Evolutionary conservation across 2,888 invertebrate genomes (phyloP).

Genomic region (Chalcosyrphus nemorum): DNA sequence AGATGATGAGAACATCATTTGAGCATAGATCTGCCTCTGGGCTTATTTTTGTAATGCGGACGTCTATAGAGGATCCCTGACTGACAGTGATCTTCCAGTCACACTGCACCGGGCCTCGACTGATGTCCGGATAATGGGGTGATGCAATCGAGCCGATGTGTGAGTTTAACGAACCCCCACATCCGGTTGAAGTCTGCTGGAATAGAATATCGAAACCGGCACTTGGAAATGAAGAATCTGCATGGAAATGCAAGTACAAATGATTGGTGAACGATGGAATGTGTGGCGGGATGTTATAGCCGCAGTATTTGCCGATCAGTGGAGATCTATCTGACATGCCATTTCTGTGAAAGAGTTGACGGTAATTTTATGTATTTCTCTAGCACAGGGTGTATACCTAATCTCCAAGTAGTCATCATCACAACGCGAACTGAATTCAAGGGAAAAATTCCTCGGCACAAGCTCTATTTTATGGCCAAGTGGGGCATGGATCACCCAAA

Average conservation of each 20-base stretch:
- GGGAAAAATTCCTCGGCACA: slow-evolving; percentile 85
- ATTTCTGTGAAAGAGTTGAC: slow-evolving; percentile 85
- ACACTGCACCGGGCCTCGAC: slow-evolving; percentile 88
- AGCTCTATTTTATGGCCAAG: slow-evolving; percentile 89
- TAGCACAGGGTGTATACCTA: slow-evolving; percentile 82
- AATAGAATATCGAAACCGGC: slow-evolving; percentile 89
- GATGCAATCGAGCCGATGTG: slow-evolving; percentile 90
- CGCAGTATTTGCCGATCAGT: slow-evolving; percentile 91
- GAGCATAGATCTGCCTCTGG: slow-evolving; percentile 84
- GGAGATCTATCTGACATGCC: slow-evolving; percentile 89
- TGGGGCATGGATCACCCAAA: slow-evolving; percentile 90
- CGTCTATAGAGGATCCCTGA: slow-evolving; percentile 86
- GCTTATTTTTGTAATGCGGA: slow-evolving; percentile 87
- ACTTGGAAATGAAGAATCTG: slow-evolving; percentile 85
- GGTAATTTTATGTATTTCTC: neutral
- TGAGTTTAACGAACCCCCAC: slow-evolving; percentile 90
- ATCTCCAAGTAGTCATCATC: slow-evolving; percentile 89
- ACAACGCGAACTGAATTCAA: slow-evolving; percentile 85
- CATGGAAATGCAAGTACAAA: slow-evolving; percentile 88
- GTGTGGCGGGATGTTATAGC: slow-evolving; percentile 84
- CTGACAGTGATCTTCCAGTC: slow-evolving; percentile 90
- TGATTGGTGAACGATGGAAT: slow-evolving; percentile 90
- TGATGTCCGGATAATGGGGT: slow-evolving; percentile 91
- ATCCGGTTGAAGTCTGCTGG: slow-evolving; percentile 87
- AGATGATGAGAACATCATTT: slow-evolving; percentile 84